These are phyloP conservation scores for Rhopilema esculentum DNA, from an alignment of 30 jellyfish, hydroid and myxozoan species.

Conservation along the genomic window DNA sequence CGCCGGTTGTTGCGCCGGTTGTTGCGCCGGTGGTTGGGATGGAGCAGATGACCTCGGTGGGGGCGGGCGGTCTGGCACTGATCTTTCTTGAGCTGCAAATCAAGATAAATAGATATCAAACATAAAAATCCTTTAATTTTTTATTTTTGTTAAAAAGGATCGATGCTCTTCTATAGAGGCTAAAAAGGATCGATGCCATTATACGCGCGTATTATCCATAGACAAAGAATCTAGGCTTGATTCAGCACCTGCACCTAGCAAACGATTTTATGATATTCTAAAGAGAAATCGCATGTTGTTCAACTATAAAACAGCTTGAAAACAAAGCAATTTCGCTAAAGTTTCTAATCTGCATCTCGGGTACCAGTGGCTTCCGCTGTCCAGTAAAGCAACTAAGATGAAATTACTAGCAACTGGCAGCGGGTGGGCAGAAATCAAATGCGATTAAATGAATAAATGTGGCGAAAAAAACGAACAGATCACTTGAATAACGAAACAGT, in stretches of 20 bases:
- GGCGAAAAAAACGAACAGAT: background rate
- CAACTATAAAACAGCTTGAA: background rate
- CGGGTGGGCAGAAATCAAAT: background rate
- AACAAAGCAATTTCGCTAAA: background rate
- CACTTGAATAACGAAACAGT: background rate
- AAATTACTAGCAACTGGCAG: background rate
- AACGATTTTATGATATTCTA: background rate
- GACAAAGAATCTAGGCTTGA: background rate
- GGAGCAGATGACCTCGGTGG: constrained; percentile 71
- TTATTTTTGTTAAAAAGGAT: no score
- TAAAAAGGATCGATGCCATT: no score
- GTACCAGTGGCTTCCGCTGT: background rate
- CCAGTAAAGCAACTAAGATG: background rate
- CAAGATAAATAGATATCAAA: background rate
- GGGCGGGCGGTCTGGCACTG: constrained; percentile 60
- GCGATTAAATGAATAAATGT: background rate
- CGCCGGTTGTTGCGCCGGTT: constrained; percentile 54
- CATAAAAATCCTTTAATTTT: no score
- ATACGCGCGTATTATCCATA: background rate
- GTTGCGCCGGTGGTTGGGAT: constrained; percentile 62
- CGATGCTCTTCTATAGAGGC: no score
- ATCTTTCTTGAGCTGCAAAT: constrained; percentile 39
- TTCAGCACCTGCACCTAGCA: background rate
- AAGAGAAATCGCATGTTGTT: background rate
- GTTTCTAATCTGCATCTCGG: background rate